Evolutionary conservation across 2,113 vertebrate genomes (phyloP).

Genomic region (Eclectus roratus): DNA sequence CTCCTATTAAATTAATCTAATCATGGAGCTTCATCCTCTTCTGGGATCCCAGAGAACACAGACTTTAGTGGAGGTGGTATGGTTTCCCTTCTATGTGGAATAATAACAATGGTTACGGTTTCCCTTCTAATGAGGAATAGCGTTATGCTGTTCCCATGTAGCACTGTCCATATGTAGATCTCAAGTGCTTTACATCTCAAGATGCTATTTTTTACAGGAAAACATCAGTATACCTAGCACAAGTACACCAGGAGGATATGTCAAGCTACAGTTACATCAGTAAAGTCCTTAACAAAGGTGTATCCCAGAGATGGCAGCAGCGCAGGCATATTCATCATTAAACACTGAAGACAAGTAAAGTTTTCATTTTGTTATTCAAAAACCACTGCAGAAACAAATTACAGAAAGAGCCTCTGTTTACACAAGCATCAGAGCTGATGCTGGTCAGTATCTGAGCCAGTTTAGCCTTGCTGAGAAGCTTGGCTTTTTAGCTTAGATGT

Average conservation of each 20-base stretch:
- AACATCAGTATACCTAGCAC: background rate
- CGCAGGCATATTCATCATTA: background rate
- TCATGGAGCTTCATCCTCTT: background rate
- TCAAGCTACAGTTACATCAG: background rate
- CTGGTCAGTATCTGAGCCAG: background rate
- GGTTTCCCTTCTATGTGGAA: background rate
- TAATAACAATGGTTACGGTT: background rate
- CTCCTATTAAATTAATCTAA: conserved; percentile 28
- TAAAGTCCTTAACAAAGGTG: background rate
- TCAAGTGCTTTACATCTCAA: background rate
- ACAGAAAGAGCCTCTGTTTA: background rate
- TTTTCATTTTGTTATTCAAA: background rate
- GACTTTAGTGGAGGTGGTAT: background rate
- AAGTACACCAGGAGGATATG: background rate
- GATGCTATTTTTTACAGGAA: background rate
- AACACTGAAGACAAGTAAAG: background rate
- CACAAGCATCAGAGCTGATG: background rate
- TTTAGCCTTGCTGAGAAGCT: background rate
- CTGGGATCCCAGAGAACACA: background rate
- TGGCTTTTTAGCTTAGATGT: background rate
- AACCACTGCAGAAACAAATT: background rate
- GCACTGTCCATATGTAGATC: background rate
- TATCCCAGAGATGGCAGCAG: background rate
- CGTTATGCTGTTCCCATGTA: background rate
- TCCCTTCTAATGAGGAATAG: background rate